Evolutionary conservation across 2,888 invertebrate species (phyloP).

Genomic region (Eretmocerus hayati): DNA sequence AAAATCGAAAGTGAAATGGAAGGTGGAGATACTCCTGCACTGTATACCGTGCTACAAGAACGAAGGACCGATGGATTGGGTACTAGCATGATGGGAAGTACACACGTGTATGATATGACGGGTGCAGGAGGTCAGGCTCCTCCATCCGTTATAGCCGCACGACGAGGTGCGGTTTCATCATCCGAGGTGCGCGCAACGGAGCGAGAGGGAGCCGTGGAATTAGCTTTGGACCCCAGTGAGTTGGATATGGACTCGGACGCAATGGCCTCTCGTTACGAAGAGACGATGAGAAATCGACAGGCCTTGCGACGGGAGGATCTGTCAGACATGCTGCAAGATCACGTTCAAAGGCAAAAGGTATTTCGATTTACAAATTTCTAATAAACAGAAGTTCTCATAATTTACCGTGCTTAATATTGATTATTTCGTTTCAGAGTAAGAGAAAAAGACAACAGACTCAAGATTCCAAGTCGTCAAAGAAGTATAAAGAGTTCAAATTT

Average conservation of each 20-base stretch:
- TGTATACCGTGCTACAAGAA: slow-evolving; percentile 94
- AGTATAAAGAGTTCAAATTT: slow-evolving; percentile 98
- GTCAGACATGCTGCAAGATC: slow-evolving; percentile 97
- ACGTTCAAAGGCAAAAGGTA: slow-evolving; percentile 93
- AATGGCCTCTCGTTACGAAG: slow-evolving; percentile 92
- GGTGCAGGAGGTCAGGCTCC: slow-evolving; percentile 56
- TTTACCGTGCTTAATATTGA: not conserved
- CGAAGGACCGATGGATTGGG: slow-evolving; percentile 84
- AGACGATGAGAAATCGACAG: slow-evolving; percentile 89
- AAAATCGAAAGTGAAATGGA: slow-evolving; percentile 95
- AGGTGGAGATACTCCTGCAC: slow-evolving; percentile 85
- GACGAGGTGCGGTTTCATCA: slow-evolving; percentile 43
- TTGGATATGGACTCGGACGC: slow-evolving; percentile 92
- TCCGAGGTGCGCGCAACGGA: slow-evolving; percentile 40
- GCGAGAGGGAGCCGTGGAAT: slow-evolving; percentile 72
- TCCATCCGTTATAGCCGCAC: slow-evolving; percentile 48
- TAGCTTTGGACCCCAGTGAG: slow-evolving; percentile 96
- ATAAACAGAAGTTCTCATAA: not conserved
- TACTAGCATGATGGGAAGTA: slow-evolving; percentile 95
- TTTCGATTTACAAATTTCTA: not conserved
- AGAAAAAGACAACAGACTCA: slow-evolving; percentile 86
- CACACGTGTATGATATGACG: slow-evolving; percentile 94
- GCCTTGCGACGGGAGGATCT: slow-evolving; percentile 88
- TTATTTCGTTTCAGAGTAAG: slow-evolving; percentile 89
- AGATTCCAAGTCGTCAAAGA: slow-evolving; percentile 86